phyloP scores from a whole-genome alignment of 2,797 vertebrate genomes.

The Meriones psammophilus region DNA sequence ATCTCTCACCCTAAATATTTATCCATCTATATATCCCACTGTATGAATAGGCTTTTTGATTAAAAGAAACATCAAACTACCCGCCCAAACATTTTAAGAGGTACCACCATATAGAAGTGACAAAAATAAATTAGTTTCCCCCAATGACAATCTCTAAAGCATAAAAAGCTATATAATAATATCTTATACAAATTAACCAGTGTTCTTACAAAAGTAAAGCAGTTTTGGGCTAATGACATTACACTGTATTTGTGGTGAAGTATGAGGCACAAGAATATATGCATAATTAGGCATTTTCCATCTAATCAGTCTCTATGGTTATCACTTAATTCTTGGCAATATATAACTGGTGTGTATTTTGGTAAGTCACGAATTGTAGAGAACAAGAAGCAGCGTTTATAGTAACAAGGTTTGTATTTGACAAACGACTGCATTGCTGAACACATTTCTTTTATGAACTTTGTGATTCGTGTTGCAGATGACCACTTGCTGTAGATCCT shows the following conservation, averaged over 20 bases:
- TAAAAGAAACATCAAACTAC: conserved; percentile 57
- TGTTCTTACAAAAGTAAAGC: conserved; percentile 83
- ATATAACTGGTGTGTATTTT: conserved; percentile 86
- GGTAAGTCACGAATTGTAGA: conserved; percentile 86
- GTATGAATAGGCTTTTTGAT: conserved; percentile 79
- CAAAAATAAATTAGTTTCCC: conserved; percentile 86
- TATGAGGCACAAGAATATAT: conserved; percentile 87
- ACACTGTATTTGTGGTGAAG: conserved; percentile 84
- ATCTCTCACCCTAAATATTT: conserved; percentile 67
- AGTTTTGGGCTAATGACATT: conserved; percentile 81
- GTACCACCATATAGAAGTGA: conserved; percentile 75
- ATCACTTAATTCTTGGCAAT: conserved; percentile 88
- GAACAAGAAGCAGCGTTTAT: conserved; percentile 85
- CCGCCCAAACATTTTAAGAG: conserved; percentile 62
- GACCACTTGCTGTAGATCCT: conserved; percentile 87
- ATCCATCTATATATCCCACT: conserved; percentile 75
- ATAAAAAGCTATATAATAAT: conserved; percentile 85
- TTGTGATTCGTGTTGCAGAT: conserved; percentile 86
- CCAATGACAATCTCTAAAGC: conserved; percentile 80
- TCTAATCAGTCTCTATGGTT: conserved; percentile 85
- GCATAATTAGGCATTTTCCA: conserved; percentile 85
- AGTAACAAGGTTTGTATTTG: conserved; percentile 84
- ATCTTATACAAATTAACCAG: conserved; percentile 85
- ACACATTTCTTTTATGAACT: conserved; percentile 88
- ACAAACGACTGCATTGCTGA: conserved; percentile 86